Evolutionary conservation across 2,113 vertebrate genomes (phyloP).

Genomic region (Furnarius figulus): DNA sequence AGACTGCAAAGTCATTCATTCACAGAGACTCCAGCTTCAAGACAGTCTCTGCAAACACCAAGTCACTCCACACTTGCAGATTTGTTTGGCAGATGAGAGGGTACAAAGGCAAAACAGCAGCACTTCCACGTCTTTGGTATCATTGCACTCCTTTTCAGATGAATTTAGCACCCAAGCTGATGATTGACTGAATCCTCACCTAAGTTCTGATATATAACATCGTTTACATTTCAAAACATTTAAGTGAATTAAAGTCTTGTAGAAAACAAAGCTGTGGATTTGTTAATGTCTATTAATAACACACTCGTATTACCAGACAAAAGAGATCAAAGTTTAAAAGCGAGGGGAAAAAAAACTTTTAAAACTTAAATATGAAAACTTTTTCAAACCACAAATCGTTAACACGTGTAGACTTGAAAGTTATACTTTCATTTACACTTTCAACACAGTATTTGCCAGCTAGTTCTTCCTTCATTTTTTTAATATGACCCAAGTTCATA

Average conservation of each 20-base stretch:
- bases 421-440: constrained; percentile 57
- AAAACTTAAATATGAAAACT: constrained; percentile 52
- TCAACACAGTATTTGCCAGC: constrained; percentile 50
- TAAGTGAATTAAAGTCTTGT: background rate
- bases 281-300: constrained; percentile 1
- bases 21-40: background rate
- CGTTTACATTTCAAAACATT: background rate
- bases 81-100: background rate
- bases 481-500: background rate
- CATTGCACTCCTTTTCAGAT: background rate
- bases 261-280: constrained; percentile 37
- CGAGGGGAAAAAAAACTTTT: background rate
- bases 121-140: background rate
- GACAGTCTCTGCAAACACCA: background rate
- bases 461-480: constrained; percentile 53
- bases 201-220: background rate
- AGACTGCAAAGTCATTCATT: background rate
- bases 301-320: background rate
- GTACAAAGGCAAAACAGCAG: background rate
- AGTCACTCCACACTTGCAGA: background rate
- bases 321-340: constrained; percentile 14
- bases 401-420: constrained; percentile 35
- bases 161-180: background rate
- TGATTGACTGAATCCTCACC: background rate
- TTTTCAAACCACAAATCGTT: constrained; percentile 64